These are phyloP conservation scores for Dryobotodes eremita DNA, from an alignment of 2,888 invertebrate species.

Conservation along the genomic window DNA sequence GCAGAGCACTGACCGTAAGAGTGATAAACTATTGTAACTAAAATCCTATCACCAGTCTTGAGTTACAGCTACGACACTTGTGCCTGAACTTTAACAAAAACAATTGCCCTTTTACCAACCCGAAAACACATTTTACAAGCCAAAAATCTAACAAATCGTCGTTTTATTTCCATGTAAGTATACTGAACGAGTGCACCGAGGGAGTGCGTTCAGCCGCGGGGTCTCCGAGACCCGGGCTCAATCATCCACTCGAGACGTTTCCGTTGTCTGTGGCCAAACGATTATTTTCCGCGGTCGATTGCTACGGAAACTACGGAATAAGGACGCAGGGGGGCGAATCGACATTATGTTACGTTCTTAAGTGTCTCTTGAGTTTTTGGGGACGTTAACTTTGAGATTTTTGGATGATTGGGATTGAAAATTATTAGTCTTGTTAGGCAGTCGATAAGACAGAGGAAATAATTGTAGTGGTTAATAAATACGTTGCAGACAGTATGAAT, in stretches of 20 bases:
- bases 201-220: constrained; percentile 69
- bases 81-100: background rate
- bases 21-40: too few relatives aligned
- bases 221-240: constrained; percentile 81
- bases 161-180: constrained; percentile 48
- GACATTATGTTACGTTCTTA: constrained; percentile 38
- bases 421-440: background rate
- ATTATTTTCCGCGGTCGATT: constrained; percentile 68
- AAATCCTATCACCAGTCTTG: background rate
- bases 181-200: constrained; percentile 62
- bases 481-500: background rate
- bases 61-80: background rate
- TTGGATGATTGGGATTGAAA: background rate
- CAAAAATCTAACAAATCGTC: constrained; percentile 47
- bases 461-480: background rate
- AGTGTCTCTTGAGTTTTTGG: constrained; percentile 20
- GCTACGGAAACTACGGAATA: constrained; percentile 46
- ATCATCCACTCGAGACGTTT: constrained; percentile 89
- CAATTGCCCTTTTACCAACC: background rate
- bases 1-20: too few relatives aligned
- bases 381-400: background rate
- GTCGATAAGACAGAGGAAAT: background rate
- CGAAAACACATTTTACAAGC: constrained; percentile 10
- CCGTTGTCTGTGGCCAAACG: constrained; percentile 81
- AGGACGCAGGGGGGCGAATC: constrained; percentile 31